A percentile compares a stretch with the other conserved stretches of the same genome.
Evolutionary conservation across 2,888 invertebrate genomes (phyloP).

Genomic region (Amitus sp.): DNA sequence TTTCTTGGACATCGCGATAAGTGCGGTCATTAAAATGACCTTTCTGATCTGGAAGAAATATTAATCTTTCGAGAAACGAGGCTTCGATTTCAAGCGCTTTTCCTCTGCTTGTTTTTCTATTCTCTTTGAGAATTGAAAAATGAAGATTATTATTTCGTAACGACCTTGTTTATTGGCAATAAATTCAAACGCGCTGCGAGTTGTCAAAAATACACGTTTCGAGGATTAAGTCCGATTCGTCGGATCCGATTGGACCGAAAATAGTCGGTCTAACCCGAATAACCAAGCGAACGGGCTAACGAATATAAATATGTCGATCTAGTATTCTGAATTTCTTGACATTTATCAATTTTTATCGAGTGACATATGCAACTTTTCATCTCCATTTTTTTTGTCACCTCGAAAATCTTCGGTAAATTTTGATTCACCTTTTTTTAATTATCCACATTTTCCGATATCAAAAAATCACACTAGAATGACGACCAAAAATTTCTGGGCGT

Average conservation of each 20-base stretch:
- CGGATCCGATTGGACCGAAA: constrained; percentile 23
- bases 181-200: background rate
- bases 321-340: background rate
- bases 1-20: constrained; percentile 34
- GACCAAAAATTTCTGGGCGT: no score
- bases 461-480: no score
- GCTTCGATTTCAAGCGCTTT: no score
- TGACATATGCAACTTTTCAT: no score
- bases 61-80: constrained; percentile 1
- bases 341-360: no score
- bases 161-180: background rate
- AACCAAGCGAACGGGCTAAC: constrained; percentile 17
- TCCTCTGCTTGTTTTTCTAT: no score
- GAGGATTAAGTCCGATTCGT: constrained; percentile 25
- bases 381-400: no score
- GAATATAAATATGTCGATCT: background rate
- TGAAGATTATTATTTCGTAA: background rate
- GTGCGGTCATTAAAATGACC: constrained; percentile 25
- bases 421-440: no score
- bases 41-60: constrained; percentile 16
- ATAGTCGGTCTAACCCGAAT: constrained; percentile 33
- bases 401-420: no score
- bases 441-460: no score
- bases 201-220: constrained; percentile 21
- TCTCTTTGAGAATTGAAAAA: background rate